Base-by-base conservation (phyloP, 2,888 invertebrate species). In the Brachyopa scutellaris region DNA sequence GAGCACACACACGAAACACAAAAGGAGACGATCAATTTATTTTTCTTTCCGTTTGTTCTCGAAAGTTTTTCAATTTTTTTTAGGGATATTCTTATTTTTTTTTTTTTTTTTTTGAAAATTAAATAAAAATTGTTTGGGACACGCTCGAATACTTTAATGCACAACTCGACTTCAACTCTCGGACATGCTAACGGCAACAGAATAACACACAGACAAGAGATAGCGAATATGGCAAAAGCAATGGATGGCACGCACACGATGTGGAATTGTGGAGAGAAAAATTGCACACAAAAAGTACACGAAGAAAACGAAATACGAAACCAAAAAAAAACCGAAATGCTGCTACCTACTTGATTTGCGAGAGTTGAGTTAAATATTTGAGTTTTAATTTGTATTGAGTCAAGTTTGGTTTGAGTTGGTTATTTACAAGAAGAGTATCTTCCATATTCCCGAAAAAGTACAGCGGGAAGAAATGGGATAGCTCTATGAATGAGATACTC, bases 151-250 rank as follows among this genome's bases (percentile, higher is more conserved):
- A 47, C 13, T 53, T 59, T 59, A 70, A 59, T 49, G 11, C 76
- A 53, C 29, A 61, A 5, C 26, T 5, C 76, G 80, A 76, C 67
- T 84, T 84, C 49, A 84, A 72, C 84, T 77, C 73, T 80, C 73
- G 59, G 67, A 73, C 84, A 77, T 84, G 73, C 84, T 84, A 84
- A 84, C 76, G 83, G 84, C 78, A 83, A 84, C 79, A 84, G 67
- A 79, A 84, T 45, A 84, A 76, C 66, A 73, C 77, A 83, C 42
- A 33, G 76, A 64, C 49, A 77, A 67, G 38, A 53, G 51, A 67
- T 57, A 62, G 42, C 64, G 70, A 73, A 66, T 74, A 61, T 77
- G 40, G 72, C 36, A 73, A 26, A 5, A 6, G 26, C 26, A 26
- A 26, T 6, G 26, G 26, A 26, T 6, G 26, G 26, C 59, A 29